A percentile compares a stretch with the other conserved stretches of the same genome.
Conservation (phyloP, 2,797 vertebrate genomes). For the Limosa lapponica region DNA sequence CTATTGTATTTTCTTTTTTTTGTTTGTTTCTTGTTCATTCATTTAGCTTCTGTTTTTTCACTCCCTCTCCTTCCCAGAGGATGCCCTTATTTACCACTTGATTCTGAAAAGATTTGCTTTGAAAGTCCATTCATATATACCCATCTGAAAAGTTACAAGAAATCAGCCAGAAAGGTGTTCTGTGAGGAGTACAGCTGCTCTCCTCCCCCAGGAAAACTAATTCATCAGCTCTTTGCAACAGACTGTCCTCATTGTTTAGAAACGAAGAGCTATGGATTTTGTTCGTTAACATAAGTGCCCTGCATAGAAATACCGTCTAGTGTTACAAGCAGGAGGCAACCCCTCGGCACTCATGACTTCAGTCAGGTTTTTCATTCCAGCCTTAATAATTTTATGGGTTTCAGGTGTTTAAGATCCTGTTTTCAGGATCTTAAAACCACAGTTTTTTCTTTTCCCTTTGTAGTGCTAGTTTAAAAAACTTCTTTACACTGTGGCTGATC, state of each 20-base stretch:
- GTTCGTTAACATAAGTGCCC: not conserved
- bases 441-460: not conserved
- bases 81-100: not conserved
- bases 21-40: not conserved
- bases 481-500: not conserved
- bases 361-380: not conserved
- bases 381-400: not conserved
- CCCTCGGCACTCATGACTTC: not conserved
- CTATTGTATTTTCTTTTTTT: not conserved
- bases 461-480: not conserved
- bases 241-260: constrained; percentile 62
- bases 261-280: constrained; percentile 37
- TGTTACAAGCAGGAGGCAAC: not conserved
- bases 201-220: constrained; percentile 49
- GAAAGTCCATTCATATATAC: not conserved
- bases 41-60: not conserved
- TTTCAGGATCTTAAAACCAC: not conserved
- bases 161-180: constrained; percentile 38
- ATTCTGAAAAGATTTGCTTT: not conserved
- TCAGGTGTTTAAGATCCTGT: not conserved
- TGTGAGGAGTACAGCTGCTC: constrained; percentile 48
- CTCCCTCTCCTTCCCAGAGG: not conserved
- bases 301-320: not conserved
- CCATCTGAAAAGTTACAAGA: constrained; percentile 23
- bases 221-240: constrained; percentile 46